Evolutionary conservation across 2,113 vertebrate species (phyloP), one percentile per base, ranked within the genome.

Genomic region (Syrrhaptes paradoxus): DNA sequence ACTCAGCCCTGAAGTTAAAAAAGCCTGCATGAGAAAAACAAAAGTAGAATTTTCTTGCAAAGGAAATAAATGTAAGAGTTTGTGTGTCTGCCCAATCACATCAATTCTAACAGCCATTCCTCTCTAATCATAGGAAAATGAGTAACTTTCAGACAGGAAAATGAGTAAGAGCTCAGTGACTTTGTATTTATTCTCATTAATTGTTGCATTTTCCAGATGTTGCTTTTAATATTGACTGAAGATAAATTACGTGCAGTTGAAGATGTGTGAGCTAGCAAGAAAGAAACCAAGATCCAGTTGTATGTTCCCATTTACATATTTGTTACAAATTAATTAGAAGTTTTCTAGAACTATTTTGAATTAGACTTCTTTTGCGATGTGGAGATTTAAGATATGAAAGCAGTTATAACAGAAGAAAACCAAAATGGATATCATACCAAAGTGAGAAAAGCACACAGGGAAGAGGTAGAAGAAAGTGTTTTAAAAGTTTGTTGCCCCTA

Each of bases 141-240:
- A 87, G 25, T 94, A 87, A 75, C 20, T 57, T 63, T 38, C 20
- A 54, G 63, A 55, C 63, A 66, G 59, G 57, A 84, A 90, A 77
- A 72, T 85, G 38, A 90, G 43, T 74, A 93, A 93, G 49, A 89
- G 36, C 55, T 89, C 45, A 36, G 20, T 72, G 51, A 74, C 61
- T 89, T 93, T 75, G 85, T 91, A 72, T 89, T 85, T 90, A 78
- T 93, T 96, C 74, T 76, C 58, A 85, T 72, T 82, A 94, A 89
- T 93, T 67, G 26, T 65, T 95, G 32, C 38, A 41, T 95, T 97
- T 92, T 89, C 61, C 84, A 92, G 87, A 94, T 91, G 84, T 89
- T 92, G 7, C 31, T 89, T 90, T 79, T 66, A 79, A 29, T 91
- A 67, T 46, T 76, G 20, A 77, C 32, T 67, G 31, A 90, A 86